phyloP scores from a whole-genome alignment of 2,797 vertebrate genomes.

The Lepidocolaptes lacrymiger region DNA sequence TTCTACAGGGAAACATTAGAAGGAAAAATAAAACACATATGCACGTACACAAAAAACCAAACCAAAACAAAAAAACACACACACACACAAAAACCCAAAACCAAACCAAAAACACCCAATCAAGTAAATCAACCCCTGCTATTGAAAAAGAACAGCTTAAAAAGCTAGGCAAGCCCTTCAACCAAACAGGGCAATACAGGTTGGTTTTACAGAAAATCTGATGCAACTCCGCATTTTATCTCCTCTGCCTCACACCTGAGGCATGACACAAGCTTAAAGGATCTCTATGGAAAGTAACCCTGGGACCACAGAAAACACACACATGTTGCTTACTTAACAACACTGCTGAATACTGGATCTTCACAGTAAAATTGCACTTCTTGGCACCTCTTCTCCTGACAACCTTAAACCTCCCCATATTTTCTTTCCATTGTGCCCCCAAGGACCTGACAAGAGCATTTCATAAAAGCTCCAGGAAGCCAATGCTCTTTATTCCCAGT shows the following conservation, averaged over 20 bases:
- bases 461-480: neutral
- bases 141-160: neutral
- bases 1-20: conserved; percentile 3
- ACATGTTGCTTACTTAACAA: accelerated
- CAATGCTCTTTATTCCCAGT: neutral
- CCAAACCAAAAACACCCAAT: neutral
- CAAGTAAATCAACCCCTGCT: neutral
- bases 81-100: too few relatives aligned
- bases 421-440: neutral
- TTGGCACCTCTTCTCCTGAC: neutral
- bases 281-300: neutral
- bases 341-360: accelerated
- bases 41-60: neutral
- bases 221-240: neutral
- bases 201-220: neutral
- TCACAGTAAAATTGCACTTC: neutral
- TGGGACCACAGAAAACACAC: neutral
- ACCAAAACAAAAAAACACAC: too few relatives aligned
- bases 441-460: neutral
- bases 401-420: neutral
- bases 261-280: neutral
- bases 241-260: neutral
- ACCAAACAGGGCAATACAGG: neutral
- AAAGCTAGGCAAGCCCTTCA: neutral
- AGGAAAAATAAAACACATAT: conserved; percentile 29